Evolutionary conservation across 2,113 vertebrate genomes (phyloP).

Genomic region (Hippolais icterina): DNA sequence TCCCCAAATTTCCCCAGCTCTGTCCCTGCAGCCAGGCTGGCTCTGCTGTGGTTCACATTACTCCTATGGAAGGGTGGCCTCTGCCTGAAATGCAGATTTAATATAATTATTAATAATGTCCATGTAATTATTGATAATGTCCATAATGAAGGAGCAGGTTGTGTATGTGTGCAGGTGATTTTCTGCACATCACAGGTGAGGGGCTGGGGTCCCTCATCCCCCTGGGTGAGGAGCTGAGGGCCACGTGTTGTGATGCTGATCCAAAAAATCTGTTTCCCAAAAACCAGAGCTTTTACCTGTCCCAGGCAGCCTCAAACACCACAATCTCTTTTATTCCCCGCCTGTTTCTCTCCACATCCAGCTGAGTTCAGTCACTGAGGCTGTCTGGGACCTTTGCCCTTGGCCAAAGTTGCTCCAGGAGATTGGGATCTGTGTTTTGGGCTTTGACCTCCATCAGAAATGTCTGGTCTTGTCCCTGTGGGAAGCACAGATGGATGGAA

Average conservation of each 20-base stretch:
- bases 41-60: accelerated
- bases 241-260: accelerated
- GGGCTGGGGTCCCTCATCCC: not conserved
- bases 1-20: accelerated
- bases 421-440: not conserved
- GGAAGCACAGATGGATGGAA: accelerated
- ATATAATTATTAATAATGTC: accelerated
- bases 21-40: not conserved
- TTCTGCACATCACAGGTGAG: too few species aligned
- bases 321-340: accelerated
- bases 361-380: accelerated
- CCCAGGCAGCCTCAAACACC: not conserved
- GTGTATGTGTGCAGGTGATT: accelerated
- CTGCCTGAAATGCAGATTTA: not conserved
- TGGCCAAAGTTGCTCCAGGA: not conserved
- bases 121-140: accelerated
- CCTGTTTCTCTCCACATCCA: not conserved
- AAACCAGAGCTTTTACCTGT: accelerated
- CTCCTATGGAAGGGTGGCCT: accelerated
- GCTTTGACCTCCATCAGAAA: not conserved
- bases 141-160: accelerated
- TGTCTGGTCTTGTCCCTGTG: not conserved
- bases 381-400: not conserved
- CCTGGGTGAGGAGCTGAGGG: not conserved
- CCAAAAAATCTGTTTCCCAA: not conserved